These are phyloP conservation scores for Seriola aureovittata DNA, from an alignment of 2,113 vertebrate species.

Conservation along the genomic window DNA sequence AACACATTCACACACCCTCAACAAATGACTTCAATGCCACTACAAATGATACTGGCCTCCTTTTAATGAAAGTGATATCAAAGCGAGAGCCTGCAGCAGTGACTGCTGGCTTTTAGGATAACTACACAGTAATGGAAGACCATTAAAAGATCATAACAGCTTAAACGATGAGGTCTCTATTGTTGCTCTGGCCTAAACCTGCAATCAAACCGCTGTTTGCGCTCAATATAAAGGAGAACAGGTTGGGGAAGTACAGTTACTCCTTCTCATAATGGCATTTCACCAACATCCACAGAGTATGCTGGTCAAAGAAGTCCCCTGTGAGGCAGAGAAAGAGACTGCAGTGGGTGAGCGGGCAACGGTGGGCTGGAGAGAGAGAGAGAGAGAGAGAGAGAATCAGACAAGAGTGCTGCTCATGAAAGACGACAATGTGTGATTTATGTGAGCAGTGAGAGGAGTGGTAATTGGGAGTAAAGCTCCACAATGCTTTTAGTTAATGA, in stretches of 20 bases:
- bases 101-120: constrained; percentile 73
- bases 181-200: constrained; percentile 70
- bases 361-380: constrained; percentile 31
- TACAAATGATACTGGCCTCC: constrained; percentile 73
- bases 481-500: constrained; percentile 85
- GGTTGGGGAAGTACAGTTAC: constrained; percentile 71
- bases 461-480: constrained; percentile 82
- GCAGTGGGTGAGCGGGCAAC: not conserved
- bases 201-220: constrained; percentile 70
- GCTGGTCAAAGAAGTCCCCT: constrained; percentile 8
- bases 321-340: not conserved
- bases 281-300: constrained; percentile 17
- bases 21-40: constrained; percentile 79
- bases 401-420: constrained; percentile 67
- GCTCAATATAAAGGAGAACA: constrained; percentile 62
- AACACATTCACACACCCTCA: constrained; percentile 2
- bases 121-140: constrained; percentile 78
- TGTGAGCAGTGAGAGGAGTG: constrained; percentile 73
- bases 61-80: constrained; percentile 83
- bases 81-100: constrained; percentile 49
- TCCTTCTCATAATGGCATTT: constrained; percentile 22
- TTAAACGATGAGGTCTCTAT: constrained; percentile 76
- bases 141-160: constrained; percentile 83
- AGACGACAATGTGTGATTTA: constrained; percentile 75
- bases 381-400: constrained; percentile 45